Percentiles rank a stretch among this genome's conserved stretches.
Evolutionary conservation across 2,888 invertebrate genomes (phyloP).

Genomic region (Crepidodera aurea): DNA sequence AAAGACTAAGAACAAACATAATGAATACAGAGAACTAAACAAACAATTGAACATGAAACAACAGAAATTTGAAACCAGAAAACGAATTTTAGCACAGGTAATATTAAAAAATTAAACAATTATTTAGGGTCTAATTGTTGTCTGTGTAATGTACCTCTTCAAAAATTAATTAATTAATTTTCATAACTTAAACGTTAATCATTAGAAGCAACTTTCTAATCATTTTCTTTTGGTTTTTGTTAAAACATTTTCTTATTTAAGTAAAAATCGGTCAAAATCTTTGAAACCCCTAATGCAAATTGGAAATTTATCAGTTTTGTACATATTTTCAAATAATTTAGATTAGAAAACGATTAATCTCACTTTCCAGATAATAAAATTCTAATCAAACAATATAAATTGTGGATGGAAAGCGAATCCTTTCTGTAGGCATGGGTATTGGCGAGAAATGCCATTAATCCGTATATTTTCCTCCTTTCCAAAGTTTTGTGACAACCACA

Average conservation of each 20-base stretch:
- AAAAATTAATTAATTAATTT: too few species aligned
- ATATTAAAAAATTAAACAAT: too few species aligned
- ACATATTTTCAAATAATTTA: too few species aligned
- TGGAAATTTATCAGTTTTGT: too few species aligned
- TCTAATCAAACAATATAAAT: constrained; percentile 23
- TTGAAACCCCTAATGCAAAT: too few species aligned
- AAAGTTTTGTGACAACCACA: constrained; percentile 71
- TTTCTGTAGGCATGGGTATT: constrained; percentile 1
- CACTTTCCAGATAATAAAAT: constrained; percentile 17
- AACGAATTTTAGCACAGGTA: constrained; percentile 48
- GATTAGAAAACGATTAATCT: background rate
- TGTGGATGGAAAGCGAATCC: background rate
- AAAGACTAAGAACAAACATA: constrained; percentile 27
- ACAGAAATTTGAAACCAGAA: constrained; percentile 35
- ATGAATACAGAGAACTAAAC: constrained; percentile 37
- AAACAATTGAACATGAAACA: constrained; percentile 29
- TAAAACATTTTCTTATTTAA: too few species aligned
- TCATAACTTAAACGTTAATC: too few species aligned
- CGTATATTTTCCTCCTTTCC: constrained; percentile 43
- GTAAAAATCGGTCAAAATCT: too few species aligned
- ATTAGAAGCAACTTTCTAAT: too few species aligned
- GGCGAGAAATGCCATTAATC: constrained; percentile 15
- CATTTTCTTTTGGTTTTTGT: too few species aligned
- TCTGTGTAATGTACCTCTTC: too few species aligned
- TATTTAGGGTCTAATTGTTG: too few species aligned